These are phyloP conservation scores for Neodiprion fabricii DNA, from an alignment of 1,140 invertebrate genomes.

Conservation along the genomic window DNA sequence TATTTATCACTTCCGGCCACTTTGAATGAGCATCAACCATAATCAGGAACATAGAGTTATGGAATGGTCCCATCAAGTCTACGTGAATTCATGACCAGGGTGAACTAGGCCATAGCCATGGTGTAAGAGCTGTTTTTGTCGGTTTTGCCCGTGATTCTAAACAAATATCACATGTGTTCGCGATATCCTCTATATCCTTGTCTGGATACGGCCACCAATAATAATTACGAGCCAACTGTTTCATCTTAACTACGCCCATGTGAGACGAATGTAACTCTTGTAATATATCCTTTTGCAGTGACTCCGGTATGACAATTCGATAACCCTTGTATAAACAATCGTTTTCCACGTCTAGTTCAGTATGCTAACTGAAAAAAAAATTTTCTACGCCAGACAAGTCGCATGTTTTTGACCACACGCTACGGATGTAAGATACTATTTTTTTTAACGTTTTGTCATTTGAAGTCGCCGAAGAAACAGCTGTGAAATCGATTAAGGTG, in stretches of 20 bases:
- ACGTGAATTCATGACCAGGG: constrained; percentile 15
- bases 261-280: constrained; percentile 50
- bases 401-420: not conserved
- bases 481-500: not conserved
- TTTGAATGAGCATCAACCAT: not conserved
- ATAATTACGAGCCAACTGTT: constrained; percentile 46
- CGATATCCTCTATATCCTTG: constrained; percentile 44
- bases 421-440: not conserved
- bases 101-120: constrained; percentile 15
- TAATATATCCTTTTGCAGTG: constrained; percentile 33
- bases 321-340: constrained; percentile 30
- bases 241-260: constrained; percentile 54
- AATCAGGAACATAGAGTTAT: constrained; percentile 26
- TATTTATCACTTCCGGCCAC: not conserved
- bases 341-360: constrained; percentile 23
- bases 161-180: constrained; percentile 20
- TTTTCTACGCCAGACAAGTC: constrained; percentile 6
- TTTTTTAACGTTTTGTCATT: not conserved
- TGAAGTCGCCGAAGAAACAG: not conserved
- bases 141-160: not conserved
- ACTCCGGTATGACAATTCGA: constrained; percentile 47
- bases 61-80: constrained; percentile 17
- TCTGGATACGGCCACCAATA: constrained; percentile 58
- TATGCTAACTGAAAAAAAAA: not conserved
- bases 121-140: constrained; percentile 5